Evolutionary conservation across 2,888 invertebrate species (phyloP).

Genomic region (Ophion slaviceki): DNA sequence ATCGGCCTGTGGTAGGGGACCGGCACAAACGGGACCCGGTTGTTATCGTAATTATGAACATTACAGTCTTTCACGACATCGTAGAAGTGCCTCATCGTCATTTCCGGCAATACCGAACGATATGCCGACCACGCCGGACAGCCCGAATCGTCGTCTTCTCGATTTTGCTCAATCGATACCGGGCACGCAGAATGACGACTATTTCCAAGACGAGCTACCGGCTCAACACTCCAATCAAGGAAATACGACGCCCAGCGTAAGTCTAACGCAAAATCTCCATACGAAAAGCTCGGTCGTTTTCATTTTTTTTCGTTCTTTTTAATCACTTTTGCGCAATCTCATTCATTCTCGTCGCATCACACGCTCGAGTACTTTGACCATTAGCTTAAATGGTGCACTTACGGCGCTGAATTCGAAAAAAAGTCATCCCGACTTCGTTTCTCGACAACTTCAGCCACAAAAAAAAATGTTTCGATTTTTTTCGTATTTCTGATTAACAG

Average conservation of each 20-base stretch:
- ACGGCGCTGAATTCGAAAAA: neutral
- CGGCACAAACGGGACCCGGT: conserved; percentile 89
- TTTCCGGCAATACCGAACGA: conserved; percentile 81
- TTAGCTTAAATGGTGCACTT: conserved; percentile 7
- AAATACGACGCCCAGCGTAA: conserved; percentile 82
- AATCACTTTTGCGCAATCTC: conserved; percentile 15
- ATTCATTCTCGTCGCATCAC: conserved; percentile 53
- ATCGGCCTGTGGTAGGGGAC: conserved; percentile 86
- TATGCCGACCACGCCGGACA: conserved; percentile 81
- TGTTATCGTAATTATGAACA: conserved; percentile 93
- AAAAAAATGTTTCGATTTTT: neutral
- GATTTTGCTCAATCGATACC: conserved; percentile 82
- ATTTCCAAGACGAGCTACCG: conserved; percentile 80
- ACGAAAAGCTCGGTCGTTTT: neutral
- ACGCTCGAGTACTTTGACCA: conserved; percentile 35
- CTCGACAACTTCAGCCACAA: neutral
- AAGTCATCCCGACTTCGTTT: neutral
- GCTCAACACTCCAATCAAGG: conserved; percentile 80
- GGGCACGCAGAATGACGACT: conserved; percentile 80
- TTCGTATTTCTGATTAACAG: no score
- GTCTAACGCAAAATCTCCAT: conserved; percentile 66
- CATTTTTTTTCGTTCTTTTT: conserved; percentile 5
- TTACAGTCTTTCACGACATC: conserved; percentile 84
- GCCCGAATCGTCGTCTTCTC: conserved; percentile 81
- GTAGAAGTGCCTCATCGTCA: conserved; percentile 85